phyloP scores from a whole-genome alignment of 2,888 invertebrate genomes.

The Zhuqinia jingwanae region DNA sequence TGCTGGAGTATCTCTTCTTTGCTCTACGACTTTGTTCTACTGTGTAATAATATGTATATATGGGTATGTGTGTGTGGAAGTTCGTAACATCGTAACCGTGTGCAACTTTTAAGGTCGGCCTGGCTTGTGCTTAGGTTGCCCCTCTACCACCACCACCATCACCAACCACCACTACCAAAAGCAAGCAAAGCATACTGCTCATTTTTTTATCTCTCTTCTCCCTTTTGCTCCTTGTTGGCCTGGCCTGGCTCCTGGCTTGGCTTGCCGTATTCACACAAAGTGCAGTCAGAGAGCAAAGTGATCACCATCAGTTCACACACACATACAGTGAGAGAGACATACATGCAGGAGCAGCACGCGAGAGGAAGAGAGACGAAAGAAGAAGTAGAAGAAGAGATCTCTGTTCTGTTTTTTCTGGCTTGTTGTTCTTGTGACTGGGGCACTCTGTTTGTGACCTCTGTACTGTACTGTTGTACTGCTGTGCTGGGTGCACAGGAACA shows the following conservation, averaged over 20 bases:
- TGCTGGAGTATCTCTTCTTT: conserved; percentile 25
- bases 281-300: conserved; percentile 62
- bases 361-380: background rate
- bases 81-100: conserved; percentile 76
- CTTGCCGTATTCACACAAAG: conserved; percentile 7
- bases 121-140: conserved; percentile 78
- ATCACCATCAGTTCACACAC: conserved; percentile 44
- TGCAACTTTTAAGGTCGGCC: conserved; percentile 78
- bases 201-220: conserved; percentile 48
- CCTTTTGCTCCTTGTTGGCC: conserved; percentile 28
- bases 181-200: background rate
- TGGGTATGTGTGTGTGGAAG: background rate
- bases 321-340: background rate
- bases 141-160: conserved; percentile 51
- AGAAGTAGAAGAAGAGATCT: background rate
- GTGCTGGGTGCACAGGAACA: background rate
- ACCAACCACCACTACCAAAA: conserved; percentile 15
- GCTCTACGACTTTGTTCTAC: background rate
- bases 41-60: background rate
- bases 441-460: conserved; percentile 57
- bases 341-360: background rate
- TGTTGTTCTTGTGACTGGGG: conserved; percentile 31
- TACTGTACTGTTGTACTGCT: background rate
- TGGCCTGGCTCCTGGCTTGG: conserved; percentile 51
- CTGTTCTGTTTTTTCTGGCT: background rate